These are phyloP conservation scores for Oreonectes daqikongensis DNA, from an alignment of 2,797 vertebrate species.

Conservation along the genomic window DNA sequence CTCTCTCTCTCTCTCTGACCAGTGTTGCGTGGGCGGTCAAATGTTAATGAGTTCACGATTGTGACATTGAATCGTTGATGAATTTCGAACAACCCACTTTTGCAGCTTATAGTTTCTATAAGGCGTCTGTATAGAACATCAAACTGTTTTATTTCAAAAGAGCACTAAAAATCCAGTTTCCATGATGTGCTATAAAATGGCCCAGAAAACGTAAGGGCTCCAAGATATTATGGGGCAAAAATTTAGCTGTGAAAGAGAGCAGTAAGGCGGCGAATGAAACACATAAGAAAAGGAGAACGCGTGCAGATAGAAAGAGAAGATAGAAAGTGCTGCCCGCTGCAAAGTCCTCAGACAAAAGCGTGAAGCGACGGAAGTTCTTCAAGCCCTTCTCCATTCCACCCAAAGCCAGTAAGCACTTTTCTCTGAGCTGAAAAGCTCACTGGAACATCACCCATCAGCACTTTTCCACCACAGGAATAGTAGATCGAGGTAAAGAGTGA, in stretches of 20 bases:
- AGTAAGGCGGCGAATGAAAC: constrained; percentile 67
- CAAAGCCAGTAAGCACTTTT: constrained; percentile 84
- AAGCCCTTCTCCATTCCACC: constrained; percentile 77
- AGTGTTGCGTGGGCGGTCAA: constrained; percentile 11
- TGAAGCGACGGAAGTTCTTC: constrained; percentile 73
- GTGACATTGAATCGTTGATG: background rate
- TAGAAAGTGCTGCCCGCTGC: constrained; percentile 83
- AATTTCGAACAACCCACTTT: constrained; percentile 1
- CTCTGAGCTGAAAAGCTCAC: constrained; percentile 76
- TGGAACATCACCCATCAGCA: constrained; percentile 79
- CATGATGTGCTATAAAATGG: background rate
- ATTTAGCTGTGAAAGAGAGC: background rate
- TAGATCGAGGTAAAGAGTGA: constrained; percentile 74
- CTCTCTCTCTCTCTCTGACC: too few species aligned
- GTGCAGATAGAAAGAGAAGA: constrained; percentile 71
- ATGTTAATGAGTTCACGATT: constrained; percentile 19
- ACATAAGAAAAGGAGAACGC: constrained; percentile 73
- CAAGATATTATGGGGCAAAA: background rate
- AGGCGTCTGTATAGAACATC: background rate
- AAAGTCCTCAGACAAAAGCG: constrained; percentile 82
- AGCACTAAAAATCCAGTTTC: constrained; percentile 3
- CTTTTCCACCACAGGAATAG: constrained; percentile 74
- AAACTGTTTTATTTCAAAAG: background rate
- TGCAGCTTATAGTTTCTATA: background rate
- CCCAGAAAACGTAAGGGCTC: constrained; percentile 4